phyloP scores from a whole-genome alignment of 2,888 invertebrate genomes.

The Ochropleura plecta region DNA sequence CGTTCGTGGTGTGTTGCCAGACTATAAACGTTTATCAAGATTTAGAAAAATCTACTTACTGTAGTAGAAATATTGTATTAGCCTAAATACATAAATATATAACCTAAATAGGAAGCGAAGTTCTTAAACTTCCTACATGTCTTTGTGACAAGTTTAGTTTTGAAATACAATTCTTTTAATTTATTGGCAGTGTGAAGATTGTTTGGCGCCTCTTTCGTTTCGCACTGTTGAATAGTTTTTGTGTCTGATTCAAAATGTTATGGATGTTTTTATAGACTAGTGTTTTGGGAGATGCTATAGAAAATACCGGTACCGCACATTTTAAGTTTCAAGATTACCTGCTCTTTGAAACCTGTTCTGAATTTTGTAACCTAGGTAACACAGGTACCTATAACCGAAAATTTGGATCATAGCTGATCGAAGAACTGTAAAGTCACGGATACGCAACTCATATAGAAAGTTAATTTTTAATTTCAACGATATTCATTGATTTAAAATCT shows the following conservation, averaged over 20 bases:
- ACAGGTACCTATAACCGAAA: background rate
- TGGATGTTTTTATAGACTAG: background rate
- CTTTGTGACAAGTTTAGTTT: background rate
- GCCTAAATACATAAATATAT: background rate
- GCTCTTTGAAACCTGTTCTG: background rate
- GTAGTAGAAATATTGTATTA: background rate
- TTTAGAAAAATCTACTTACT: background rate
- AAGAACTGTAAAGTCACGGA: background rate
- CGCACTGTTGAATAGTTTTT: background rate
- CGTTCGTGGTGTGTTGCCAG: background rate
- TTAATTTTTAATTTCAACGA: too few relatives aligned
- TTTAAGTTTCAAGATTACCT: background rate
- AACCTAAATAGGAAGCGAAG: background rate
- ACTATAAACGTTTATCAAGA: background rate
- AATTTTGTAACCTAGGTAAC: background rate
- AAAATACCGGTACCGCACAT: too few relatives aligned
- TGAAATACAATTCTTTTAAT: background rate
- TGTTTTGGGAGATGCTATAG: background rate
- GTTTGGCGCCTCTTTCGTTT: background rate
- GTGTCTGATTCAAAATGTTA: background rate
- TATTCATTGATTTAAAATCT: too few relatives aligned
- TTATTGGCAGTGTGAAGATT: background rate
- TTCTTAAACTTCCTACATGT: background rate
- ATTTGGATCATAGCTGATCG: background rate
- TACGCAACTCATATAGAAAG: background rate